These are phyloP conservation scores for Steinernema carpocapsae DNA, from an alignment of 2,888 invertebrate genomes.

Conservation along the genomic window DNA sequence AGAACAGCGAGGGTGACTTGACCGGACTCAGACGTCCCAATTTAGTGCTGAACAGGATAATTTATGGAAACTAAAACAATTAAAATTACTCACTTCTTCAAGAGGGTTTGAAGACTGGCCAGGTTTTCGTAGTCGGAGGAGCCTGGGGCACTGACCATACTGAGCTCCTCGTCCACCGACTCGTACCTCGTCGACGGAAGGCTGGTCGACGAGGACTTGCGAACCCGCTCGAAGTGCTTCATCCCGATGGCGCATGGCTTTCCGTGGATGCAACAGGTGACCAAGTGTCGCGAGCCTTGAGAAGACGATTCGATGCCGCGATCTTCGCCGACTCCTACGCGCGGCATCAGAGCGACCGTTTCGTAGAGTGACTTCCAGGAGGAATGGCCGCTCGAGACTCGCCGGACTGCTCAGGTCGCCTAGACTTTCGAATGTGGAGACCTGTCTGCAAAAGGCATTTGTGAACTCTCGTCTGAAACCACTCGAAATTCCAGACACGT, in stretches of 20 bases:
- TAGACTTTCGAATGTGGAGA: too few species aligned
- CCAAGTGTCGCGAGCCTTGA: not conserved
- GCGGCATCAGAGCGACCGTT: constrained; percentile 5
- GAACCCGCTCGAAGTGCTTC: constrained; percentile 18
- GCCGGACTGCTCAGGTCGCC: too few species aligned
- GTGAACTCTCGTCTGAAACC: too few species aligned
- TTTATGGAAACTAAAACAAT: not conserved
- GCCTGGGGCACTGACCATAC: not conserved
- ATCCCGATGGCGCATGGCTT: constrained; percentile 18
- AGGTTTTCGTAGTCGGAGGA: constrained; percentile 20
- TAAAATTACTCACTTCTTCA: constrained; percentile 16
- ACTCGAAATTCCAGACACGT: too few species aligned
- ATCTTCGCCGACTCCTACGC: too few species aligned
- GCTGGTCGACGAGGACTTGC: not conserved
- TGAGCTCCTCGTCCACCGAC: constrained; percentile 10
- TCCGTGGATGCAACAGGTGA: constrained; percentile 29
- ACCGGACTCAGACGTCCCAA: not conserved
- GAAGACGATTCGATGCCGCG: not conserved
- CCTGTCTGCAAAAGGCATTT: too few species aligned
- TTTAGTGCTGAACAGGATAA: constrained; percentile 2
- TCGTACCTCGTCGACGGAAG: not conserved
- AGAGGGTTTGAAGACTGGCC: constrained; percentile 15
- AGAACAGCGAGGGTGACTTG: not conserved
- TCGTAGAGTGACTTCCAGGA: not conserved
- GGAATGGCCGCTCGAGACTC: too few species aligned